These are phyloP conservation scores for Pseudobourletiella spinata DNA, from an alignment of 1,140 invertebrate species.

Conservation along the genomic window DNA sequence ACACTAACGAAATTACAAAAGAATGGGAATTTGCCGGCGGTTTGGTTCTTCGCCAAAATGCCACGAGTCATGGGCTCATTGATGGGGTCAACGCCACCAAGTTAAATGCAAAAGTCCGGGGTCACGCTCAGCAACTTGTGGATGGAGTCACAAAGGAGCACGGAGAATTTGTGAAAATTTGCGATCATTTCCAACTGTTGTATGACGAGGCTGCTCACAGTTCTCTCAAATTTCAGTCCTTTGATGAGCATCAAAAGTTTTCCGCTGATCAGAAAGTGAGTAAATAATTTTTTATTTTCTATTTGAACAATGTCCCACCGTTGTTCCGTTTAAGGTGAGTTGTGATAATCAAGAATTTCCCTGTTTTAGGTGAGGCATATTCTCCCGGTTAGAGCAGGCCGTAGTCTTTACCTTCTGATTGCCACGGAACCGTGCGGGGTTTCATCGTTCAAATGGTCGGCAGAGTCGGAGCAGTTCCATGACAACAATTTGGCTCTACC, in stretches of 20 bases:
- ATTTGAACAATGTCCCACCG: not conserved
- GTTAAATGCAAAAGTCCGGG: slow-evolving; percentile 4
- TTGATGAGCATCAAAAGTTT: slow-evolving; percentile 22
- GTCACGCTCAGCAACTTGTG: too few relatives aligned
- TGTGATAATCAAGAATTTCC: not conserved
- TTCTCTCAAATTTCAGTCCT: slow-evolving; percentile 21
- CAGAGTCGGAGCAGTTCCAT: slow-evolving; percentile 11
- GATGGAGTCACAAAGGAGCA: not conserved
- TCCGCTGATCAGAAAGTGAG: not conserved
- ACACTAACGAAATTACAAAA: not conserved
- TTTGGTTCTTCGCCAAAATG: slow-evolving; percentile 4
- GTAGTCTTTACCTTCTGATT: not conserved
- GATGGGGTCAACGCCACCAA: slow-evolving; percentile 6
- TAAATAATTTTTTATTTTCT: slow-evolving; percentile 2
- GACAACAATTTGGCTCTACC: not conserved
- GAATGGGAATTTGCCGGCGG: slow-evolving; percentile 11
- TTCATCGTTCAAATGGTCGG: slow-evolving; percentile 1
- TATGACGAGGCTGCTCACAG: not conserved
- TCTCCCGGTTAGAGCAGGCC: not conserved
- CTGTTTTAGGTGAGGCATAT: slow-evolving; percentile 8
- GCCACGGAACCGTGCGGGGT: slow-evolving; percentile 3
- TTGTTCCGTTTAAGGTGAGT: too few relatives aligned
- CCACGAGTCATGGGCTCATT: slow-evolving; percentile 4
- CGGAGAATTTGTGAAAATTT: not conserved
- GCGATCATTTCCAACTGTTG: not conserved